Percentiles rank a stretch among this genome's conserved stretches.
These are phyloP conservation scores for Dolomedes plantarius DNA, from an alignment of 2,888 invertebrate genomes.

Conservation along the genomic window DNA sequence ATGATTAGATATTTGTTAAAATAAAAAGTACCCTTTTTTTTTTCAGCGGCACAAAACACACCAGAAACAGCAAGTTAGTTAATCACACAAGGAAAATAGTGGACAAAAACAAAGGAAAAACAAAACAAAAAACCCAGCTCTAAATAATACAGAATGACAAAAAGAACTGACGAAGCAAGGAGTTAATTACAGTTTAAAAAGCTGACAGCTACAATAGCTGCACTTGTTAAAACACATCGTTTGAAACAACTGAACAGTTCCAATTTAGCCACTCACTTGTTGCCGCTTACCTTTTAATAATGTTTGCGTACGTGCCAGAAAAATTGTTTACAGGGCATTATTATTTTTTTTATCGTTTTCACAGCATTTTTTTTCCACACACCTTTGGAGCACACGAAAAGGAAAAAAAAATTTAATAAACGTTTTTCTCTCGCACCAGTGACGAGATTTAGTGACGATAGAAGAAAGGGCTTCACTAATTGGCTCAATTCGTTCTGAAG, in stretches of 20 bases:
- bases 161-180: not conserved
- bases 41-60: too few relatives aligned
- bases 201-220: conserved; percentile 7
- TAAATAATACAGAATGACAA: not conserved
- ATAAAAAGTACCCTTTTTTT: too few relatives aligned
- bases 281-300: conserved; percentile 19
- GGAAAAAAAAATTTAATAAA: conserved; percentile 27
- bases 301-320: conserved; percentile 30
- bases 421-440: not conserved
- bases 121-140: too few relatives aligned
- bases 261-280: conserved; percentile 38
- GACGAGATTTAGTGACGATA: not conserved
- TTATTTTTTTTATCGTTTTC: not conserved
- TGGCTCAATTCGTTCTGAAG: conserved; percentile 19
- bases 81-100: too few relatives aligned
- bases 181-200: conserved; percentile 34
- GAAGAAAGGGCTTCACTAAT: conserved; percentile 7
- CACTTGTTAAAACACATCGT: conserved; percentile 18
- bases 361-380: not conserved
- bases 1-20: too few relatives aligned
- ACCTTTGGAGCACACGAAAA: not conserved
- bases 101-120: too few relatives aligned
- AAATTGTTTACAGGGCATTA: conserved; percentile 19
- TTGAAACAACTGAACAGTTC: conserved; percentile 19
- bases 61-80: too few relatives aligned